Base-by-base conservation (phyloP, 1,140 invertebrate genomes). In the Cydia splendana region DNA sequence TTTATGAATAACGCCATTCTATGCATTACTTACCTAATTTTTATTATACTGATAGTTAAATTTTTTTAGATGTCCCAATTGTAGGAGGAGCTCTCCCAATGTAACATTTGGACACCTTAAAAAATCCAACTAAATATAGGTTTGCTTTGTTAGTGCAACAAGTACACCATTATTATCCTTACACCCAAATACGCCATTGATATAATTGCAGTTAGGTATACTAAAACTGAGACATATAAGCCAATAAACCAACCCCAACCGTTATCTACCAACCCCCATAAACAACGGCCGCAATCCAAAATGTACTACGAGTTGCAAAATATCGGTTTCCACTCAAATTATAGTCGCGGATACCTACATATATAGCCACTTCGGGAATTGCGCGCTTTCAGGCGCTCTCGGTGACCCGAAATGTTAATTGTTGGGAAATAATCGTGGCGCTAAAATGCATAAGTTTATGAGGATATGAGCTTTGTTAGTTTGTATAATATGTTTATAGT, bases 211-310 rank as follows among this genome's bases (percentile, higher is more conserved):
- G 67, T 69, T 69, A 69, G 24, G 7, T 24, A 24, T 24, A 24
- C 30, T 71, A 71, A 42, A 42, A 18, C 67, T 34, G 65, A 71
- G 67, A 75, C 76, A 69, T 77, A 79, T 69, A 79, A 78, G 51
- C 77, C 73, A 79, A 82, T 82, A 83, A 87, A 82, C 84, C 79
- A 82, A 79, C 78, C 83, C 81, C 81, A 84, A 80, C 79, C 77
- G 77, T 87, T 85, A 88, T 86, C 84, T 80, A 87, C 85, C 85
- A 85, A 89, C 84, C 84, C 86, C 82, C 84, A 85, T 85, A 84
- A 84, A 87, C 81, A 82, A 78, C 81, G 79, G 81, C 81, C 75
- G 77, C 79, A 76, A 79, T 82, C 78, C 65, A 76, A 79, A 82
- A 81, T 80, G 81, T 79, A 80, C 79, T 77, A 78, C 67, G 77